Base-by-base conservation (phyloP, 2,888 invertebrate genomes). In the Caenorhabditis sp. region DNA sequence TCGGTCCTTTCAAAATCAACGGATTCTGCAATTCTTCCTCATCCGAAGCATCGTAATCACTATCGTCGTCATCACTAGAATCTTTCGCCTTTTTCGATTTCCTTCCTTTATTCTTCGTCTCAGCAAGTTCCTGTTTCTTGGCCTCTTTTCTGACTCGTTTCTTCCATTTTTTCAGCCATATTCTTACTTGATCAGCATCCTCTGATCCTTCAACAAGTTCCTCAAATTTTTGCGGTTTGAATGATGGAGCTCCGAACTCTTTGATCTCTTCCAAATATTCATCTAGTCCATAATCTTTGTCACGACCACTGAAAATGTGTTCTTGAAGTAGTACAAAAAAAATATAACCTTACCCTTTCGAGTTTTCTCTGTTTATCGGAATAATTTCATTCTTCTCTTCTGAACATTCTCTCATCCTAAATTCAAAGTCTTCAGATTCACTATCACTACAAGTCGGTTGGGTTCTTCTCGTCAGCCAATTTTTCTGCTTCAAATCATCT, bases 81-180 rank as follows among this genome's bases (percentile, higher is more conserved):
- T n/a, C n/a, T 27, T 31, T 26, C 31, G 2, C 7, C 27, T 27
- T 59, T 25, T 38, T 54, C 50, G 21, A 49, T 43, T 25, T 43
- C 49, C 10, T n/a, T 17, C 43, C 23, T 26, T 50, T 65, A 27
- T 59, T 59, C 38, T 36, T 53, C 27, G 59, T 65, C 50, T 23
- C 10, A 26, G 20, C 49, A 26, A 38, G 31, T 20, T 26, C 23
- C 7, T 63, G 54, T 43, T 43, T 36, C 54, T 67, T 61, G 20
- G 36, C 52, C 25, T 8, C 53, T 53, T 69, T 73, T 59, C 68
- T 26, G 38, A 73, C 73, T 56, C 53, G 31, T 27, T 36, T 25
- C 36, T 69, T 73, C 69, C 73, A 69, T 14, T 43, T 63, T 38
- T 38, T 52, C 66, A 73, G 21, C 73, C 73, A 73, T 43, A 26